A percentile compares a stretch with the other conserved stretches of the same genome.
phyloP scores from a whole-genome alignment of 1,140 invertebrate species.

The Papilio aristodemus region DNA sequence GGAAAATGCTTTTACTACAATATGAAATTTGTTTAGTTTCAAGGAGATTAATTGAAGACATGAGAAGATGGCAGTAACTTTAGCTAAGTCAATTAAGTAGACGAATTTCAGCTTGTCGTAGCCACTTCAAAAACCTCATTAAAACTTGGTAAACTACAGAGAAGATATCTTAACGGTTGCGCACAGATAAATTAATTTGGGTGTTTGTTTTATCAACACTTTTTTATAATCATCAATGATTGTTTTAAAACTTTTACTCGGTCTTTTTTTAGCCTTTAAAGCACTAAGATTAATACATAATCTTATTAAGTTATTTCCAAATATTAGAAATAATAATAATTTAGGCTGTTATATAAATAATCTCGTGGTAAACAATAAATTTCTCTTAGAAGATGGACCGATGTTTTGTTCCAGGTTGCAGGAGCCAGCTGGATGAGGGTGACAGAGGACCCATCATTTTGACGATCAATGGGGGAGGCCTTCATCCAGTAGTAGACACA shows the following conservation, averaged over 20 bases:
- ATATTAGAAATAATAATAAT: no score
- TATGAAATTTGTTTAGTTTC: slow-evolving; percentile 42
- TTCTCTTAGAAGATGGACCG: no score
- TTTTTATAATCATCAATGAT: background rate
- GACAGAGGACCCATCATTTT: no score
- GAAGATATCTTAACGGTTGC: slow-evolving; percentile 11
- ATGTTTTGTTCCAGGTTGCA: no score
- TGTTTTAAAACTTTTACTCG: background rate
- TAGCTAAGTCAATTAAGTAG: slow-evolving; percentile 54
- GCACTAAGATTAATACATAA: no score
- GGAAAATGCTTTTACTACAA: slow-evolving; percentile 19
- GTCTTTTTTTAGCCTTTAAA: background rate
- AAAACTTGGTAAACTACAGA: slow-evolving; percentile 42
- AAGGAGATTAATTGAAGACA: slow-evolving; percentile 45
- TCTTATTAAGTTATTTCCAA: no score
- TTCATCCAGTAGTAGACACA: no score
- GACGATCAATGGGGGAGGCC: no score
- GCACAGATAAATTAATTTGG: slow-evolving; percentile 5
- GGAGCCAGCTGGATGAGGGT: no score
- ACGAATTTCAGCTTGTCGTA: slow-evolving; percentile 44
- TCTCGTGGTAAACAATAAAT: no score
- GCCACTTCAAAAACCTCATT: slow-evolving; percentile 52
- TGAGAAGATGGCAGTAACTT: slow-evolving; percentile 50
- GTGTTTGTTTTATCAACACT: background rate
- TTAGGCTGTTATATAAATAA: no score